Evolutionary conservation across 2,113 vertebrate species (phyloP).

Genomic region (Nansenia antarctica): DNA sequence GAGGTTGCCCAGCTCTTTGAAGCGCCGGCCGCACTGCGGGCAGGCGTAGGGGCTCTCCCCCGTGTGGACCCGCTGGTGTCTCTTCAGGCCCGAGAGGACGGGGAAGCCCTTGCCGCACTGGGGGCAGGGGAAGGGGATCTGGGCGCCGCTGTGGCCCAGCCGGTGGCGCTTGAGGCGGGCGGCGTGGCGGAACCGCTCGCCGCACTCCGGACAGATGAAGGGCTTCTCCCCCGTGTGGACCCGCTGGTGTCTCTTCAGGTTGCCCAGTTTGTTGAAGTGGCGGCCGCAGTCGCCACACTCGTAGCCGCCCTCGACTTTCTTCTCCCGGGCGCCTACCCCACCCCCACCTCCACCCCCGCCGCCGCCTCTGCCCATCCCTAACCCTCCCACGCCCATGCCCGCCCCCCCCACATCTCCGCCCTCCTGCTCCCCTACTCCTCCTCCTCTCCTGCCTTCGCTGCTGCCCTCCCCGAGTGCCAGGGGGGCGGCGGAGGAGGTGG

Average conservation of each 20-base stretch:
- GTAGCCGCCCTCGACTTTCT: constrained; percentile 73
- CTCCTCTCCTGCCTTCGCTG: constrained; percentile 26
- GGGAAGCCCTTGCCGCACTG: constrained; percentile 80
- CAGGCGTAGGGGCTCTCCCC: constrained; percentile 79
- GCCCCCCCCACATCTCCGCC: neutral
- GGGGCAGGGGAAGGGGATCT: constrained; percentile 79
- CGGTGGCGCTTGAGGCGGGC: constrained; percentile 78
- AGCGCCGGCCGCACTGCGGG: constrained; percentile 76
- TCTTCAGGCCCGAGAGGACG: constrained; percentile 56
- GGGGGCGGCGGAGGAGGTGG: constrained; percentile 37
- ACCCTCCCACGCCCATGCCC: neutral
- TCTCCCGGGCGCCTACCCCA: constrained; percentile 50
- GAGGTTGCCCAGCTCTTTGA: constrained; percentile 79
- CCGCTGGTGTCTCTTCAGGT: constrained; percentile 78
- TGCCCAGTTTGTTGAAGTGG: constrained; percentile 79
- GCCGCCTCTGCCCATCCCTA: neutral
- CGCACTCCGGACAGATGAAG: constrained; percentile 77
- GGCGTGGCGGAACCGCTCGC: constrained; percentile 75
- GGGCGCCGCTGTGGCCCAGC: constrained; percentile 74
- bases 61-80: too few species aligned
- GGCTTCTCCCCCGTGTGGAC: constrained; percentile 82
- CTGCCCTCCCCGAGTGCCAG: constrained; percentile 29
- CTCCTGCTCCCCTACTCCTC: neutral
- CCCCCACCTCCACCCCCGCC: constrained; percentile 9
- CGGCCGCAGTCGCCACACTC: constrained; percentile 78